phyloP scores from a whole-genome alignment of 2,888 invertebrate species.

The Leucozona laternaria region DNA sequence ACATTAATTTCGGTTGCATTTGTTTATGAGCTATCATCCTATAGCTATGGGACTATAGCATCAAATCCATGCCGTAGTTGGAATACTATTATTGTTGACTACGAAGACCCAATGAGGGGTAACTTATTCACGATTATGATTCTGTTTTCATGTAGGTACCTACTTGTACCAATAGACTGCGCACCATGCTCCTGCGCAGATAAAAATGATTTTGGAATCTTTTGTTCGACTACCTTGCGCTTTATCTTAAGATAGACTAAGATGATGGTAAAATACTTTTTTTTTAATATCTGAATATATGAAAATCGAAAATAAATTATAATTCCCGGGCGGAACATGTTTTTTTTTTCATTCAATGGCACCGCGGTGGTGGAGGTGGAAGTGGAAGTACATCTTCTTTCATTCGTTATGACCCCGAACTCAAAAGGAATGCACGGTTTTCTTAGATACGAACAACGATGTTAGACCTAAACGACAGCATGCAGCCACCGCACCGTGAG shows the following conservation, averaged over 20 bases:
- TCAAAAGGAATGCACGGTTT: background rate
- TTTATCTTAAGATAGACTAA: constrained; percentile 41
- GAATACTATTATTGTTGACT: constrained; percentile 14
- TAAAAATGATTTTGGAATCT: constrained; percentile 59
- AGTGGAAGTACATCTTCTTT: background rate
- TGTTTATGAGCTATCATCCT: constrained; percentile 52
- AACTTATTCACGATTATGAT: constrained; percentile 51
- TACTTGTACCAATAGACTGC: background rate
- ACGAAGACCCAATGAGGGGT: constrained; percentile 40
- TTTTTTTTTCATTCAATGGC: constrained; percentile 20
- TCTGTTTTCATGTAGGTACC: constrained; percentile 34
- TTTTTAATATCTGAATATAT: constrained; percentile 64
- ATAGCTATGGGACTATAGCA: background rate
- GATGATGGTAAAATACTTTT: constrained; percentile 51
- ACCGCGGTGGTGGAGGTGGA: background rate
- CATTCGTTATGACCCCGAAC: constrained; percentile 25
- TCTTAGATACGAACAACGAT: constrained; percentile 3
- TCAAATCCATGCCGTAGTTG: constrained; percentile 5
- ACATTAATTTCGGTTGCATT: constrained; percentile 61
- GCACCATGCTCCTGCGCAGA: constrained; percentile 36
- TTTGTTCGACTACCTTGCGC: constrained; percentile 60
- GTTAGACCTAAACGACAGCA: background rate
- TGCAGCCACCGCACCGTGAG: background rate
- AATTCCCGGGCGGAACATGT: constrained; percentile 29
- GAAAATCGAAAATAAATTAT: constrained; percentile 70